phyloP scores from a whole-genome alignment of 2,888 invertebrate genomes.

The Drosophila borealis region DNA sequence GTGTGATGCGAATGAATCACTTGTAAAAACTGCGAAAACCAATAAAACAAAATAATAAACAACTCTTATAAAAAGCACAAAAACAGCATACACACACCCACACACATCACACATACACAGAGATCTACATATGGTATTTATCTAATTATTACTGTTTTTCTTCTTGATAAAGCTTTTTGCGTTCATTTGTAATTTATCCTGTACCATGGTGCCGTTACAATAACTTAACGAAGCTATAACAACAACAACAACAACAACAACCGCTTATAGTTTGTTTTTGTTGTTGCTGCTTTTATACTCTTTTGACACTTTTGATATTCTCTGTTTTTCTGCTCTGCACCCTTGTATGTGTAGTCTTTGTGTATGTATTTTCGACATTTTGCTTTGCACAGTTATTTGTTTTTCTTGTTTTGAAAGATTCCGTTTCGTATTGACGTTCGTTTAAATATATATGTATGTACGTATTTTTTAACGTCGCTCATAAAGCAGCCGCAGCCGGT shows the following conservation, averaged over 20 bases:
- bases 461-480: conserved; percentile 29
- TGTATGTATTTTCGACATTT: conserved; percentile 60
- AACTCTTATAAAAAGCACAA: conserved; percentile 16
- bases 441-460: conserved; percentile 30
- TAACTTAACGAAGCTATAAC: conserved; percentile 19
- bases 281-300: conserved; percentile 27
- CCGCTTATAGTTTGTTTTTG: conserved; percentile 31
- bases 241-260: conserved; percentile 12
- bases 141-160: conserved; percentile 16
- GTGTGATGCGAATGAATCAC: conserved; percentile 56
- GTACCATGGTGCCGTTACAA: conserved; percentile 17
- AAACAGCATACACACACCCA: conserved; percentile 6
- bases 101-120: neutral
- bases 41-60: conserved; percentile 20
- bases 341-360: conserved; percentile 1
- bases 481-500: conserved; percentile 39
- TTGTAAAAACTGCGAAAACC: conserved; percentile 36
- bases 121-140: neutral
- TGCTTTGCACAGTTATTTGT: conserved; percentile 73
- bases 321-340: conserved; percentile 21
- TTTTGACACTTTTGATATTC: conserved; percentile 47
- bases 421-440: conserved; percentile 75
- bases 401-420: conserved; percentile 78
- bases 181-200: conserved; percentile 23
- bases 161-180: conserved; percentile 4